These are phyloP conservation scores for Bombus pyrosoma DNA, from an alignment of 1,140 invertebrate genomes.

Conservation along the genomic window DNA sequence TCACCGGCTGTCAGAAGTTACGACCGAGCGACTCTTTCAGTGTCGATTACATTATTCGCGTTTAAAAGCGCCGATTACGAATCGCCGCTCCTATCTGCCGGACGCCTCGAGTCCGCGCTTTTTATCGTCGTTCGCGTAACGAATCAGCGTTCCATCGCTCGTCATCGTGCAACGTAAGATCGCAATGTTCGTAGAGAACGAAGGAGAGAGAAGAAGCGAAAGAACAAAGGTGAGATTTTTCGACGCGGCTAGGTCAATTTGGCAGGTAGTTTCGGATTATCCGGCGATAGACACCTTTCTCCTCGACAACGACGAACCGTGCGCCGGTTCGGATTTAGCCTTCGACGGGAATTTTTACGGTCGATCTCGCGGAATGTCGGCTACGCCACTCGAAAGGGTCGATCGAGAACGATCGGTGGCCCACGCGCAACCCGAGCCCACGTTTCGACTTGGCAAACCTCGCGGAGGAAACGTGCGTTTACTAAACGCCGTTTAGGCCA, in stretches of 20 bases:
- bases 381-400: conserved; percentile 55
- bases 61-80: conserved; percentile 49
- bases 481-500: neutral
- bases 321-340: conserved; percentile 47
- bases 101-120: neutral
- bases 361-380: conserved; percentile 58
- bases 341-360: conserved; percentile 57
- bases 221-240: too few relatives aligned
- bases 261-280: too few relatives aligned
- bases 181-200: too few relatives aligned
- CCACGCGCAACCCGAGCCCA: conserved; percentile 39
- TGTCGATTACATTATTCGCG: conserved; percentile 63
- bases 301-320: conserved; percentile 34
- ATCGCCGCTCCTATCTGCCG: conserved; percentile 35
- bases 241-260: too few relatives aligned
- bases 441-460: conserved; percentile 9
- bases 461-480: neutral
- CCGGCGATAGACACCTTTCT: conserved; percentile 51
- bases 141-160: neutral
- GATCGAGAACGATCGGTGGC: conserved; percentile 33
- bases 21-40: conserved; percentile 63
- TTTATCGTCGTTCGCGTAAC: neutral
- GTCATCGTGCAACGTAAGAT: neutral
- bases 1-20: conserved; percentile 67
- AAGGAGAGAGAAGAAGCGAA: neutral